These are phyloP conservation scores for Leucoraja ocellata DNA, from an alignment of 2,797 vertebrate species.

Conservation along the genomic window DNA sequence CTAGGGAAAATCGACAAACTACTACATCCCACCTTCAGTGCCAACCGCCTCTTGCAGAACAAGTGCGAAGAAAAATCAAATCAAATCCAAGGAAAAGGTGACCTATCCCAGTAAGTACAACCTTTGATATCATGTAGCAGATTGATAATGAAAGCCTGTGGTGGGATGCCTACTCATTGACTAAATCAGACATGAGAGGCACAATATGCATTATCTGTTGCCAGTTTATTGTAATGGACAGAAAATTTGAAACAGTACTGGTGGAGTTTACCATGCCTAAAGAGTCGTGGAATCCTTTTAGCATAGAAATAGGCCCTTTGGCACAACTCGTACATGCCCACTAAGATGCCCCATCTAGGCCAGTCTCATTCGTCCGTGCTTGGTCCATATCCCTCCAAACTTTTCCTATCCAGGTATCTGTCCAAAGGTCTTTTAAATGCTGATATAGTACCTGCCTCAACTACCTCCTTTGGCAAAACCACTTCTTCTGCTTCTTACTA, in stretches of 20 bases:
- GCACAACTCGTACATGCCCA: too few relatives aligned
- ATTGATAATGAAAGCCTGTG: not conserved
- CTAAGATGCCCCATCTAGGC: too few relatives aligned
- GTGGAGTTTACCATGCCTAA: not conserved
- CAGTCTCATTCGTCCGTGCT: too few relatives aligned
- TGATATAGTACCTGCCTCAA: too few relatives aligned
- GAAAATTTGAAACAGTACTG: not conserved
- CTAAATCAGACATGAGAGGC: not conserved
- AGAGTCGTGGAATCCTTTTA: too few relatives aligned
- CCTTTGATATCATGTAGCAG: not conserved
- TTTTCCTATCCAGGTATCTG: too few relatives aligned
- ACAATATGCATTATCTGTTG: not conserved
- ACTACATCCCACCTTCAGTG: conserved; percentile 81
- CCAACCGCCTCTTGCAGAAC: conserved; percentile 60
- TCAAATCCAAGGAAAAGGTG: conserved; percentile 74
- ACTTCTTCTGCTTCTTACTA: too few relatives aligned
- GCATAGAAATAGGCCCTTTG: too few relatives aligned
- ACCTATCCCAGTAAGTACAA: conserved; percentile 74
- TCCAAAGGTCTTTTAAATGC: too few relatives aligned
- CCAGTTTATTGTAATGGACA: not conserved
- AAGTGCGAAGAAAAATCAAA: conserved; percentile 55
- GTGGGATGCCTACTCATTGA: not conserved
- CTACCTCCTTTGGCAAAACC: too few relatives aligned
- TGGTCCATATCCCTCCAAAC: too few relatives aligned
- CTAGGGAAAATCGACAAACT: conserved; percentile 89